These are phyloP conservation scores for Lathronympha strigana DNA, from an alignment of 2,888 invertebrate genomes.

Conservation along the genomic window DNA sequence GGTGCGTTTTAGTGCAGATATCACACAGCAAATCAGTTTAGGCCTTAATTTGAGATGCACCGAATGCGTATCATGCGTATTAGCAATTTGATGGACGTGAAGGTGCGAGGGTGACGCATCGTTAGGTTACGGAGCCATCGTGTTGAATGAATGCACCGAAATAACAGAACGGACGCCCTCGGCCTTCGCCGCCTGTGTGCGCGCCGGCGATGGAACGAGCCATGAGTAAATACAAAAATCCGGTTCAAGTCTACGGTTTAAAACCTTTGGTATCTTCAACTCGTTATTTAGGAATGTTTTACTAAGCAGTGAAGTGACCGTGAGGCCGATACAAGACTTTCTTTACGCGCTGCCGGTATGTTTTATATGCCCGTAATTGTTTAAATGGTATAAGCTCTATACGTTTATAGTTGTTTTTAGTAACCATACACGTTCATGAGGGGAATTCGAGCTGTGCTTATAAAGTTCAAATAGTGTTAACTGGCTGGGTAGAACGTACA, in stretches of 20 bases:
- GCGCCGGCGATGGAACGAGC: constrained; percentile 49
- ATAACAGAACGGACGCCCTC: constrained; percentile 68
- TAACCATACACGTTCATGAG: not conserved
- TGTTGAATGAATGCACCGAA: constrained; percentile 74
- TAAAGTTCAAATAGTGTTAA: constrained; percentile 18
- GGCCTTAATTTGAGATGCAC: constrained; percentile 36
- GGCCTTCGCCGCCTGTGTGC: constrained; percentile 62
- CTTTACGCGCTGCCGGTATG: constrained; percentile 1
- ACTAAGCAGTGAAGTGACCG: constrained; percentile 18
- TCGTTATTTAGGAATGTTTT: constrained; percentile 37
- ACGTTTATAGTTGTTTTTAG: constrained; percentile 9
- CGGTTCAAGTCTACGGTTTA: constrained; percentile 44
- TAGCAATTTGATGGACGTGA: constrained; percentile 31
- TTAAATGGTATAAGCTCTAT: not conserved
- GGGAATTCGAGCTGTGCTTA: constrained; percentile 10
- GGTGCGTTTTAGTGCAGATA: constrained; percentile 59
- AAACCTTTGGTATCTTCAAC: constrained; percentile 37
- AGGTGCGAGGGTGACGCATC: constrained; percentile 56
- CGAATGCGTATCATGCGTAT: constrained; percentile 22
- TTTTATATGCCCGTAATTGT: not conserved
- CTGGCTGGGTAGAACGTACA: constrained; percentile 16
- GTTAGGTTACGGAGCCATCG: constrained; percentile 60
- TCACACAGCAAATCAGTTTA: constrained; percentile 13
- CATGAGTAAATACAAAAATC: constrained; percentile 47
- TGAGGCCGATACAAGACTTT: constrained; percentile 27